Evolutionary conservation across 2,888 invertebrate species (phyloP).

Genomic region (Trissoscelio sp.): DNA sequence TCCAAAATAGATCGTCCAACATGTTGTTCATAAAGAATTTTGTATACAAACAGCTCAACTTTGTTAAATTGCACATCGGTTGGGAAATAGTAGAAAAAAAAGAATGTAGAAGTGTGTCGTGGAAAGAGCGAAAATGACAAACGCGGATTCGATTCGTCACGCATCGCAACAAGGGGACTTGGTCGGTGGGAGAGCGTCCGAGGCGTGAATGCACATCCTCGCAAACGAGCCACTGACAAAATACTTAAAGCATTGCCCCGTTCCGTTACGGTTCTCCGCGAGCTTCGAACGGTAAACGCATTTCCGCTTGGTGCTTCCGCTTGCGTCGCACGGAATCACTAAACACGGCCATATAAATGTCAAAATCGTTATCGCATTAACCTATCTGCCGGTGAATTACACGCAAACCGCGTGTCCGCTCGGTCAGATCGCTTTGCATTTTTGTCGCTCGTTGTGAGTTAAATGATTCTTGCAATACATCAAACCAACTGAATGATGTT

Average conservation of each 20-base stretch:
- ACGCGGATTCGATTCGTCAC: conserved; percentile 56
- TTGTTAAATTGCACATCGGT: too few species aligned
- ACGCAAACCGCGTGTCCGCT: conserved; percentile 35
- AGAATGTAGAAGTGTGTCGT: too few species aligned
- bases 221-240: conserved; percentile 65
- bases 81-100: too few species aligned
- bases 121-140: conserved; percentile 56
- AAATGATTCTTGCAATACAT: too few species aligned
- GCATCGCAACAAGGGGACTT: conserved; percentile 49
- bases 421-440: conserved; percentile 23
- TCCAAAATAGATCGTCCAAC: too few species aligned
- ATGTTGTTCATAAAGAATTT: too few species aligned
- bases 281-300: conserved; percentile 69
- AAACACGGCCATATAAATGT: conserved; percentile 61
- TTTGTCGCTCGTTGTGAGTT: conserved; percentile 11
- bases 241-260: conserved; percentile 65
- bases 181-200: conserved; percentile 28
- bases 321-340: conserved; percentile 63
- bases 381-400: conserved; percentile 39
- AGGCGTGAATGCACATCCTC: conserved; percentile 66
- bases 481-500: background rate
- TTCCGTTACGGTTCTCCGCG: conserved; percentile 68
- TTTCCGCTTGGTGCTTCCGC: conserved; percentile 68
- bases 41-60: too few species aligned
- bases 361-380: conserved; percentile 61